Evolutionary conservation across 1,140 invertebrate species (phyloP).

Genomic region (Heliconius eleuchia): DNA sequence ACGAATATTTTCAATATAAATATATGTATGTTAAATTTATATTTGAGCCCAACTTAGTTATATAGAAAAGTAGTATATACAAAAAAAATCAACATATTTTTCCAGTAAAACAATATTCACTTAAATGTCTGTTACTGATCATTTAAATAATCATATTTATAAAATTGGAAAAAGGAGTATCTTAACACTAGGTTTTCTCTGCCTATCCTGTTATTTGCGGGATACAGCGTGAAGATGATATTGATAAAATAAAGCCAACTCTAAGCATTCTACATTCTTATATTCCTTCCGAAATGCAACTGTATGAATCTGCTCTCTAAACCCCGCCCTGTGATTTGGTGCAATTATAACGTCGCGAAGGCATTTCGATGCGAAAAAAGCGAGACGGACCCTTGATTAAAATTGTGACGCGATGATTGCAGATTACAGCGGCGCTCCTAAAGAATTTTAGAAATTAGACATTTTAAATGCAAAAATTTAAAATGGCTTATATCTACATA

Average conservation of each 20-base stretch:
- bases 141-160: background rate
- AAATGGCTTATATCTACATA: background rate
- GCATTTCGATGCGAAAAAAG: conserved; percentile 71
- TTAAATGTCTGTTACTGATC: background rate
- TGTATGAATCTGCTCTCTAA: conserved; percentile 39
- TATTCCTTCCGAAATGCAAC: conserved; percentile 51
- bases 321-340: conserved; percentile 67
- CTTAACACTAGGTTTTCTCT: too few species aligned
- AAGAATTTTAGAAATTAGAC: conserved; percentile 29
- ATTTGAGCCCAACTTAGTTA: too few species aligned
- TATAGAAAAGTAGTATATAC: too few species aligned
- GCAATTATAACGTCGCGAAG: conserved; percentile 73
- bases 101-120: background rate
- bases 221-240: background rate
- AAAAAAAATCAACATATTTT: too few species aligned
- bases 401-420: conserved; percentile 78
- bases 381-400: conserved; percentile 73
- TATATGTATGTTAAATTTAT: too few species aligned
- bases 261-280: conserved; percentile 23
- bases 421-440: conserved; percentile 39
- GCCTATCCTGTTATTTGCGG: too few species aligned
- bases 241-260: background rate
- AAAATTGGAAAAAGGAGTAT: background rate
- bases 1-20: too few species aligned
- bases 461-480: conserved; percentile 22